phyloP scores from a whole-genome alignment of 1,140 invertebrate genomes.

The Cotesia typhae region DNA sequence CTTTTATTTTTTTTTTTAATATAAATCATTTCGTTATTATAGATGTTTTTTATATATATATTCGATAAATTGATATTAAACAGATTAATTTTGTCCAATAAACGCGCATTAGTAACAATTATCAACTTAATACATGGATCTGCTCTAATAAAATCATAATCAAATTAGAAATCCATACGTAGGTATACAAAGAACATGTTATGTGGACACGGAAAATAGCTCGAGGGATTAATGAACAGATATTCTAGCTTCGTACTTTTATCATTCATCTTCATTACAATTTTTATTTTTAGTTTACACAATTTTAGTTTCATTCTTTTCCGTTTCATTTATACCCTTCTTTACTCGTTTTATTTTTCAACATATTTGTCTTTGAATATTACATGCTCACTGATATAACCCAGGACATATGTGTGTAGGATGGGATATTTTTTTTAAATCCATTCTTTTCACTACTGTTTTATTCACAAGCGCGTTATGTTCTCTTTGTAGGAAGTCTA shows the following conservation, averaged over 20 bases:
- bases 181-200: not conserved
- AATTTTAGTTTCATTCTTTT: conserved; percentile 18
- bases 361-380: not conserved
- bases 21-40: not conserved
- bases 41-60: no score
- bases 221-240: conserved; percentile 22
- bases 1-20: conserved; percentile 13
- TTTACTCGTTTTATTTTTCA: not conserved
- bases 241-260: conserved; percentile 21
- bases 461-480: not conserved
- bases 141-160: not conserved
- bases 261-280: conserved; percentile 29
- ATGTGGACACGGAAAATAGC: not conserved
- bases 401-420: no score
- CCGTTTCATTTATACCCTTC: not conserved
- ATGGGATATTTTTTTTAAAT: not conserved
- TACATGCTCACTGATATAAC: no score
- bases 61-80: no score
- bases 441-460: not conserved
- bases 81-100: no score
- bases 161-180: not conserved
- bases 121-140: not conserved
- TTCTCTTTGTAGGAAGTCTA: no score
- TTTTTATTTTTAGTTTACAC: conserved; percentile 10
- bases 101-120: no score